These are phyloP conservation scores for Chydorus sphaericus DNA, from an alignment of 2,888 invertebrate genomes.

Conservation along the genomic window DNA sequence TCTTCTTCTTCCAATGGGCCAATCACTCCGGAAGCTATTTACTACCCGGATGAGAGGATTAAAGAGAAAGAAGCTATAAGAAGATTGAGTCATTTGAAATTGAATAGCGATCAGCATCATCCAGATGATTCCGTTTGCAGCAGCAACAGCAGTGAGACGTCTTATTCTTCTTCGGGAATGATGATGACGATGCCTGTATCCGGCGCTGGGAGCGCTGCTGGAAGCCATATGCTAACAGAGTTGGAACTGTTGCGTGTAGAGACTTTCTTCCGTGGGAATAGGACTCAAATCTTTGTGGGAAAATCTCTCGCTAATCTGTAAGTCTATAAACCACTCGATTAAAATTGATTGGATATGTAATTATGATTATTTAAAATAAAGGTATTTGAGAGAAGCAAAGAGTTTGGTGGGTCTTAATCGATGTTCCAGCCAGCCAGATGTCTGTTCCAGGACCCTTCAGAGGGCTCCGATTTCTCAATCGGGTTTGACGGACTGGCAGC, in stretches of 20 bases:
- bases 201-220: too few species aligned
- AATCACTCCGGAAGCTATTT: slow-evolving; percentile 9
- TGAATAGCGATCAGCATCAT: neutral
- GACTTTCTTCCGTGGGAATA: slow-evolving; percentile 56
- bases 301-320: slow-evolving; percentile 58
- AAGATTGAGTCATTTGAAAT: neutral
- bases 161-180: too few species aligned
- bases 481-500: slow-evolving; percentile 40
- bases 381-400: neutral
- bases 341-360: neutral
- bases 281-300: slow-evolving; percentile 62
- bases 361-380: neutral
- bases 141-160: neutral
- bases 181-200: too few species aligned
- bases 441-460: slow-evolving; percentile 7
- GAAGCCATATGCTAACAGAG: slow-evolving; percentile 38
- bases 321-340: slow-evolving; percentile 15
- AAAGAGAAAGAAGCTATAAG: slow-evolving; percentile 6
- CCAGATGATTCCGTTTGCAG: neutral
- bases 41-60: neutral
- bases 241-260: slow-evolving; percentile 52
- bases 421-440: slow-evolving; percentile 8
- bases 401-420: slow-evolving; percentile 6
- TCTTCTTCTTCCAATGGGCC: slow-evolving; percentile 1
- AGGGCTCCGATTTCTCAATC: too few species aligned